Percentiles rank a stretch among this genome's conserved stretches.
Evolutionary conservation across 1,140 invertebrate genomes (phyloP).

Genomic region (Neodiprion pinetum): DNA sequence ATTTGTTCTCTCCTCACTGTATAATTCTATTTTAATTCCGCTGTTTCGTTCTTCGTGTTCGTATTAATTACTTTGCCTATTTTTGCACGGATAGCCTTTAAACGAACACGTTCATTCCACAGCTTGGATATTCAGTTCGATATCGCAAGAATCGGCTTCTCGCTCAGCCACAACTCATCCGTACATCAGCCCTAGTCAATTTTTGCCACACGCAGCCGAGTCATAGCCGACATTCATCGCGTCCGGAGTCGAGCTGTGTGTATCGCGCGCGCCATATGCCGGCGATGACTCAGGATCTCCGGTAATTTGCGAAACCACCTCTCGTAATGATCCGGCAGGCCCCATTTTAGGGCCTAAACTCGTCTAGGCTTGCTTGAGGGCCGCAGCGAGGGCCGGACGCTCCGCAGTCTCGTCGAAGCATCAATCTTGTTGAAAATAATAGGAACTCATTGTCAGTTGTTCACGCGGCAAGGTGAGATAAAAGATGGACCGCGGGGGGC

Average conservation of each 20-base stretch:
- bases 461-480: not conserved
- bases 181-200: not conserved
- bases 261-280: conserved; percentile 40
- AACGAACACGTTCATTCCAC: too few relatives aligned
- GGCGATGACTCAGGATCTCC: conserved; percentile 33
- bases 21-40: not conserved
- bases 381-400: too few relatives aligned
- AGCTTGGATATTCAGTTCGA: too few relatives aligned
- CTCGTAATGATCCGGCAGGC: conserved; percentile 8
- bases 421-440: conserved; percentile 10
- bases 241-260: conserved; percentile 26
- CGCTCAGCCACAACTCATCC: too few relatives aligned
- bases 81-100: too few relatives aligned
- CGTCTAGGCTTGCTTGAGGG: not conserved
- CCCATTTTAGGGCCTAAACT: conserved; percentile 1
- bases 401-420: not conserved
- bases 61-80: not conserved
- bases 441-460: not conserved
- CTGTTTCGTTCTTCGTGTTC: not conserved
- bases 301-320: conserved; percentile 49
- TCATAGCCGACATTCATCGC: conserved; percentile 31
- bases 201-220: conserved; percentile 36
- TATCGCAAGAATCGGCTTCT: too few relatives aligned
- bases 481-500: not conserved
- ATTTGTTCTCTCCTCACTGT: not conserved